Conservation (phyloP, 2,888 invertebrate genomes). For the Volucella inanis region DNA sequence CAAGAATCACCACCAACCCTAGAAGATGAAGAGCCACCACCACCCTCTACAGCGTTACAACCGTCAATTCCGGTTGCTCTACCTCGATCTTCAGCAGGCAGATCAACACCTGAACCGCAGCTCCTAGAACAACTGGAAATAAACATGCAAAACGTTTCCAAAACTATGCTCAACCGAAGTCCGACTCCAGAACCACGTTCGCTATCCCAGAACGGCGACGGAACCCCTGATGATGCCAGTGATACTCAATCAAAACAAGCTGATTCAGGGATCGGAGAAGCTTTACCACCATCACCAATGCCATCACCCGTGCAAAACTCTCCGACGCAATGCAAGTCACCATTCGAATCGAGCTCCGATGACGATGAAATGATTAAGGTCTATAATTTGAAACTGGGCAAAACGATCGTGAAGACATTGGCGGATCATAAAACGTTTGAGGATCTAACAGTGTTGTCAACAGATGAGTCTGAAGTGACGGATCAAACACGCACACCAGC, state of each 20-base stretch:
- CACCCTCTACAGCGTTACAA: conserved; percentile 34
- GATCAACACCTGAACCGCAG: conserved; percentile 29
- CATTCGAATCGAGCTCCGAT: conserved; percentile 82
- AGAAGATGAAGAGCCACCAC: conserved; percentile 43
- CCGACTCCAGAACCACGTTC: conserved; percentile 80
- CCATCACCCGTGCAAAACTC: conserved; percentile 77
- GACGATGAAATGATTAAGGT: conserved; percentile 82
- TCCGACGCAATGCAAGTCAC: conserved; percentile 76
- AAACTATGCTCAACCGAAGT: conserved; percentile 81
- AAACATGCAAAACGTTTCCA: conserved; percentile 78
- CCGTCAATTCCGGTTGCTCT: conserved; percentile 32
- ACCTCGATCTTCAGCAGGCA: conserved; percentile 31
- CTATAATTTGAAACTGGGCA: conserved; percentile 82
- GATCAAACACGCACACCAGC: conserved; percentile 68
- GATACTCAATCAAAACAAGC: conserved; percentile 80
- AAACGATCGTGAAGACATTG: conserved; percentile 78
- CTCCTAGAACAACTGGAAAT: conserved; percentile 26
- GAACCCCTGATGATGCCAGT: conserved; percentile 76
- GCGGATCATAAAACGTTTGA: conserved; percentile 75
- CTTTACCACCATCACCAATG: conserved; percentile 77
- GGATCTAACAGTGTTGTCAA: conserved; percentile 69
- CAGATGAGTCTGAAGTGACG: conserved; percentile 47
- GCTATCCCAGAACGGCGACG: conserved; percentile 73
- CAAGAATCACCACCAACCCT: conserved; percentile 65
- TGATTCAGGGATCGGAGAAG: conserved; percentile 81